phyloP scores from a whole-genome alignment of 2,888 invertebrate species.

The Pyrrhosoma nymphula region DNA sequence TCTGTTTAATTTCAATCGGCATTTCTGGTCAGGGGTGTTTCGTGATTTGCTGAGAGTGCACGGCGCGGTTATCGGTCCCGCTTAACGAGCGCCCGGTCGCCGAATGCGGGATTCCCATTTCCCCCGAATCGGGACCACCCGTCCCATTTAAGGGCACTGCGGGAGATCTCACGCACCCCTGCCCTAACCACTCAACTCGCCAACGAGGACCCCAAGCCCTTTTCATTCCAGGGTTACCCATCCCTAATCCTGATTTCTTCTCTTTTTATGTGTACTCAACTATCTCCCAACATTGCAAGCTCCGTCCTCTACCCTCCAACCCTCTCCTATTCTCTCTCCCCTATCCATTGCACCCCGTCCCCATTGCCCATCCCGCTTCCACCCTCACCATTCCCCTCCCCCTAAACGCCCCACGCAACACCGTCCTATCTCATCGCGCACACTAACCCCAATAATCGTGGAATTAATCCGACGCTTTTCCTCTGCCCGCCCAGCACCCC shows the following conservation, averaged over 20 bases:
- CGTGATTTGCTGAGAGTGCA: not conserved
- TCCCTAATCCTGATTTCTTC: constrained; percentile 12
- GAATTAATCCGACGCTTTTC: constrained; percentile 55
- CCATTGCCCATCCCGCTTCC: not conserved
- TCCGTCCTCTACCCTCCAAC: not conserved
- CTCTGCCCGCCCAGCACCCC: not conserved
- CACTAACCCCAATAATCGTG: constrained; percentile 4
- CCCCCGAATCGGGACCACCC: not conserved
- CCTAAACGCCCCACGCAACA: not conserved
- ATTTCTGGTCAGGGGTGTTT: not conserved
- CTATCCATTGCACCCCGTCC: not conserved
- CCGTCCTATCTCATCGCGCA: not conserved
- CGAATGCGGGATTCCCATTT: not conserved
- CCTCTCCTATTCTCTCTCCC: not conserved
- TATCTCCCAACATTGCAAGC: not conserved
- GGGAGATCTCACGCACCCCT: not conserved
- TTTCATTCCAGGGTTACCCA: not conserved
- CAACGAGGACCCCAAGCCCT: not conserved
- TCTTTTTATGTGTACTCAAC: not conserved
- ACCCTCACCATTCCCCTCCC: not conserved
- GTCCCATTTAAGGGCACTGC: constrained; percentile 2
- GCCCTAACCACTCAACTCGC: not conserved
- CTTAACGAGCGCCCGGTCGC: not conserved
- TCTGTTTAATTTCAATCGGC: not conserved
- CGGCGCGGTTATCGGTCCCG: not conserved